A percentile compares a stretch with the other conserved stretches of the same genome.
Evolutionary conservation across 2,797 vertebrate genomes (phyloP).

Genomic region (Anguilla anguilla): DNA sequence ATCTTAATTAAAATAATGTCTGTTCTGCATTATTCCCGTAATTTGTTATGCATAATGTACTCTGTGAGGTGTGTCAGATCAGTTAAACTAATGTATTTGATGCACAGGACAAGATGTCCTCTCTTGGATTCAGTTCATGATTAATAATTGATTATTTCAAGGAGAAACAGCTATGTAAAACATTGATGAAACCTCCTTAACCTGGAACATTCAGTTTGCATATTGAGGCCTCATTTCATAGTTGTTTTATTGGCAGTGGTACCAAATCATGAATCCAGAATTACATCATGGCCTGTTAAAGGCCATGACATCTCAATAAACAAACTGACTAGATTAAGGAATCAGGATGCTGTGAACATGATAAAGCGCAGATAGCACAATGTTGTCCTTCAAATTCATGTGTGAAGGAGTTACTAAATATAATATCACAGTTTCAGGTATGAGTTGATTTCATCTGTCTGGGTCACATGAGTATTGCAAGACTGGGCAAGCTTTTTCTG

Average conservation of each 20-base stretch:
- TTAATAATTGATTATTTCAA: conserved; percentile 37
- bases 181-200: conserved; percentile 19
- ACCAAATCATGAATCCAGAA: conserved; percentile 5
- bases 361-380: neutral
- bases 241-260: neutral
- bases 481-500: neutral
- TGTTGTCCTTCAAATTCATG: conserved; percentile 2
- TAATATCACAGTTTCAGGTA: neutral
- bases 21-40: neutral
- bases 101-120: conserved; percentile 31
- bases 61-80: neutral
- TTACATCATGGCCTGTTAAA: conserved; percentile 9
- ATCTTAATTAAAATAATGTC: neutral
- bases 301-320: conserved; percentile 5
- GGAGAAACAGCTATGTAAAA: conserved; percentile 27
- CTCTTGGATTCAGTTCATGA: conserved; percentile 26
- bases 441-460: neutral
- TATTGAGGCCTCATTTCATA: conserved; percentile 27
- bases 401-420: neutral
- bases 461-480: neutral
- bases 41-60: neutral
- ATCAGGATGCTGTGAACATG: neutral
- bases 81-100: conserved; percentile 31
- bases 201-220: conserved; percentile 31
- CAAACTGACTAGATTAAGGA: neutral